Evolutionary conservation across 2,888 invertebrate genomes (phyloP), one percentile per base, ranked within the genome.

Genomic region (Microctonus hyperodae): DNA sequence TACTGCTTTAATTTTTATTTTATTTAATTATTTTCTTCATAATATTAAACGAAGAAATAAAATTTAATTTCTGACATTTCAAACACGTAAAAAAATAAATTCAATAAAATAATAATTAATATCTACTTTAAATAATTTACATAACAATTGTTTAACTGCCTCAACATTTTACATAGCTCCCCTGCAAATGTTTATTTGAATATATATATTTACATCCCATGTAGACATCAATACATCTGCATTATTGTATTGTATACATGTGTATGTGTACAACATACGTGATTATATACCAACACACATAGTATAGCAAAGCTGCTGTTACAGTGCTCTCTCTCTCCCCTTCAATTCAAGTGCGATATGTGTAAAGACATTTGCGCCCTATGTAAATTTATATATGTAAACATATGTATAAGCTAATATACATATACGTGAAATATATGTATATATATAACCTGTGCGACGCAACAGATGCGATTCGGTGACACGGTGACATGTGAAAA

Each of bases 401-500:
- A 40, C n/a, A 44, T 44, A 44, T 44, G 7, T 44, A 44, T 44
- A 16, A 44, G 16, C 9, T 44, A 28, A 28, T 28, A 28, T 28
- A 28, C 28, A 16, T 16, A 35, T 35, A 44, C 44, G 16, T n/a
- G 6, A 16, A 16, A 16, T 44, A n/a, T 1, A n/a, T 20, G 28
- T 56, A 65, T 48, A 67, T 48, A 67, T 64, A 56, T 72, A 72
- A 73, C 73, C 73, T 72, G 73, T 69, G 70, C 69, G 67, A 65
- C 53, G 71, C 73, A 73, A 75, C 79, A 77, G 76, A 79, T 78
- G 79, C 72, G 69, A 76, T 72, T 68, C 73, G 74, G 75, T 73
- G 73, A 64, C 67, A 57, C 67, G 69, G 57, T 56, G 69, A 74
- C 78, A 78, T 75, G 78, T 76, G 75, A 74, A 79, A 81, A 80